Base-by-base conservation (phyloP, 2,888 invertebrate genomes). In the Machimus rusticus region DNA sequence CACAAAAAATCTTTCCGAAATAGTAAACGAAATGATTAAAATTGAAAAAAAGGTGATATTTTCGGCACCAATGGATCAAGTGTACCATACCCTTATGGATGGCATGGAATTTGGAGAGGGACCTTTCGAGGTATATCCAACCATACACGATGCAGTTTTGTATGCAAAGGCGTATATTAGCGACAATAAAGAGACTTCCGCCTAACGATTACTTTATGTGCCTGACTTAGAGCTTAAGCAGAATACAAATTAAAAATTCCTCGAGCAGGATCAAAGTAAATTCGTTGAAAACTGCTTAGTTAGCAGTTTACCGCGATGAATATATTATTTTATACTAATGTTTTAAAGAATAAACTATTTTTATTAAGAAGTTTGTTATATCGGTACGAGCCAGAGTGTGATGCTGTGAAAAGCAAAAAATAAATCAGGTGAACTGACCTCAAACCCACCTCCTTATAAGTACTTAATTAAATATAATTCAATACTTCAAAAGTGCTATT, bases 101-200 rank as follows among this genome's bases (percentile, higher is more conserved):
- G 91, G 92, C 79, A 92, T 91, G 91, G 91, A 91, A 5, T 89
- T 92, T 37, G 91, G 92, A 5, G 92, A 92, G 87, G 92, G 92
- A 28, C 91, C 92, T 12, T 93, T 94, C 88, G 92, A 93, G 88
- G 93, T 94, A 39, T 95, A 95, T 90, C 94, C 95, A 5, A 95
- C 95, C 0, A 91, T 95, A 23, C 95, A 95, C 89, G 95, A 95
- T 91, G 95, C 95, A 39, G 95, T 95, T 74, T 91, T 92, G 86
- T 94, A 92, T 90, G 92, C 93, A 43, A 91, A 90, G 89, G 91
- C 92, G 8, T 84, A 39, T 39, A 12, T 39, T 39, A 12, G 74
- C 66, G 14, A 84, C 31, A 16, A 66, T 9, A 34, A 76, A 66
- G 2, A 16, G 37, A 3, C n/a, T 1, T 12, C 23, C 19, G 66